These are phyloP conservation scores for Holothuria leucospilota DNA, from an alignment of 53 echinoderm and acorn worm genomes.

Conservation along the genomic window DNA sequence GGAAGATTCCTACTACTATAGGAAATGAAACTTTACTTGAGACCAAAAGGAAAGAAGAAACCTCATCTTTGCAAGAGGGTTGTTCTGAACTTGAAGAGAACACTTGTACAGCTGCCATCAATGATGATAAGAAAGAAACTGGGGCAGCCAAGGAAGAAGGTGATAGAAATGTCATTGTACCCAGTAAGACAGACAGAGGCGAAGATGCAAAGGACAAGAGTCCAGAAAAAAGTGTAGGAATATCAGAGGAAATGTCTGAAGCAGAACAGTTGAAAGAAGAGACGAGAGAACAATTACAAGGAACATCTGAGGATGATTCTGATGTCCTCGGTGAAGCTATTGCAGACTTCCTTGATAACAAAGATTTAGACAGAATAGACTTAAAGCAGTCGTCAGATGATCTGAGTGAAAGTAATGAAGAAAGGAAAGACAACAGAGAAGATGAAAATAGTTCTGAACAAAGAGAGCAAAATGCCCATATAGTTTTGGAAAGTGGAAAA, in stretches of 20 bases:
- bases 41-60: not conserved
- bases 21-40: not conserved
- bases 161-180: not conserved
- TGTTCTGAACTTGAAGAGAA: not conserved
- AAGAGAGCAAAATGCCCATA: not conserved
- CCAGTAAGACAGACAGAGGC: not conserved
- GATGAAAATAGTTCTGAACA: not conserved
- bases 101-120: not conserved
- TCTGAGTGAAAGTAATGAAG: too few species aligned
- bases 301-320: not conserved
- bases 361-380: not conserved
- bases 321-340: not conserved
- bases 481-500: not conserved
- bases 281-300: not conserved
- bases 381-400: too few species aligned
- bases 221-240: not conserved
- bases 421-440: not conserved
- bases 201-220: not conserved
- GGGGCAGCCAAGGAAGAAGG: not conserved
- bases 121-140: not conserved
- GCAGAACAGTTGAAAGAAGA: not conserved
- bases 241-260: not conserved
- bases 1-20: not conserved
- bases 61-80: not conserved
- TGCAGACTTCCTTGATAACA: constrained; percentile 7